Base-by-base conservation (phyloP, 2,888 invertebrate genomes). In the Panzeria rudis region DNA sequence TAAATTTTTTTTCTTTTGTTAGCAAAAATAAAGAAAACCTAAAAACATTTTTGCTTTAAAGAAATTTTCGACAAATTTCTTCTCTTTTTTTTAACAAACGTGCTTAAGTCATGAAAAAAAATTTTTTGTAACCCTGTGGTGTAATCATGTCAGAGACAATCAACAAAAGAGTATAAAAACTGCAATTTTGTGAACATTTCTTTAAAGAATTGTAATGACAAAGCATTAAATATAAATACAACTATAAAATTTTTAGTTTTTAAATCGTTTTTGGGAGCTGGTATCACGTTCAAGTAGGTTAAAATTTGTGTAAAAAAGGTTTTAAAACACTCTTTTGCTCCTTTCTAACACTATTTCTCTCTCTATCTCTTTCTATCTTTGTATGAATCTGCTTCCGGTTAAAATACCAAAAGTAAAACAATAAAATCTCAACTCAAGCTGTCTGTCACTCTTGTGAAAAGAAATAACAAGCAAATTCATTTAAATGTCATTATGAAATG, bases 261-360 rank as follows among this genome's bases (percentile, higher is more conserved):
- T 78, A 81, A 84, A 73, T 73, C 84, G 17, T 73, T 64, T 72
- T 25, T 17, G 32, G 7, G 29, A 17, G 7, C 59, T 47, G 13
- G 8, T 3, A 62, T 64, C 84, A 84, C 84, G 84, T 84, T 84
- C 54, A 35, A 23, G 44, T 68, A n/a, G 41, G 13, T 69, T 47
- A 5, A 41, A 56, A 56, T 56, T 25, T 71, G 15, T 71, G 11
- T 41, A 20, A 59, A 29, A 44, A 17, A 29, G 15, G 9, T 44
- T 13, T 41, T 72, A 17, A 59, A 29, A 41, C 0, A 11, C 5
- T 38, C 9, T 8, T 8, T 32, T 38, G 32, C 11, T 71, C 15
- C 13, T 61, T 29, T 29, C 23, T 23, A 9, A 17, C 3, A 59
- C 38, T 23, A 0, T 29, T n/a, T 72, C 25, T 7, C 32, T 68